phyloP scores from a whole-genome alignment of 2,113 vertebrate species.

The Propithecus coquereli region DNA sequence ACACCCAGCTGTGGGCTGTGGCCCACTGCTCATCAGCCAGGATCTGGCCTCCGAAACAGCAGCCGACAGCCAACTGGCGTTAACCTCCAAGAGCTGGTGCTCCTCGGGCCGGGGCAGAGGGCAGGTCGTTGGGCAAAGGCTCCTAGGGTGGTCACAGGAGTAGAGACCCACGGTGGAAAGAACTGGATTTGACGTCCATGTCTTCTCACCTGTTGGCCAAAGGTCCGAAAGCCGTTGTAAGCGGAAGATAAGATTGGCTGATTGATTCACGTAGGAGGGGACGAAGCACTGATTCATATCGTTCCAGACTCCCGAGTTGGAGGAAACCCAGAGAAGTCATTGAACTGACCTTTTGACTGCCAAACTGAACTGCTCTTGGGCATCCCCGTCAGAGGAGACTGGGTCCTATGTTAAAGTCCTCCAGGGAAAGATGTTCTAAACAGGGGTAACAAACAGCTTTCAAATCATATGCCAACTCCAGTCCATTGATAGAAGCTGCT shows the following conservation, averaged over 20 bases:
- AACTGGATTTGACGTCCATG: neutral
- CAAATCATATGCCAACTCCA: neutral
- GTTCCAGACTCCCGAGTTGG: neutral
- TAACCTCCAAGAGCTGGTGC: neutral
- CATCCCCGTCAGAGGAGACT: neutral
- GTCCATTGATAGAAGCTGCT: neutral
- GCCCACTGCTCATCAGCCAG: neutral
- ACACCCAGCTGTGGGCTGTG: neutral
- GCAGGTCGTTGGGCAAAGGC: neutral
- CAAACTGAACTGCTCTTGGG: neutral
- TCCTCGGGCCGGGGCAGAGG: neutral
- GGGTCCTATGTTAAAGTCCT: neutral
- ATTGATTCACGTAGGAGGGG: neutral
- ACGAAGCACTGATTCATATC: neutral
- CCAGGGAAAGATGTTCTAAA: neutral
- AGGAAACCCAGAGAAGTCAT: neutral
- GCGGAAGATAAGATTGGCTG: neutral
- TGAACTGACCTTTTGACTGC: neutral
- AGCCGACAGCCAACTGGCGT: neutral
- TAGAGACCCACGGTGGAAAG: neutral
- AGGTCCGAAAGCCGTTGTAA: neutral
- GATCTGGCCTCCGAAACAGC: neutral
- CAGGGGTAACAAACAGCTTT: neutral
- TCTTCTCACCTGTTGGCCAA: neutral
- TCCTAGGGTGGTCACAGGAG: neutral